Evolutionary conservation across 37 sponge, comb jelly and placozoan genomes (phyloP).

Genomic region (Crambe crambe): DNA sequence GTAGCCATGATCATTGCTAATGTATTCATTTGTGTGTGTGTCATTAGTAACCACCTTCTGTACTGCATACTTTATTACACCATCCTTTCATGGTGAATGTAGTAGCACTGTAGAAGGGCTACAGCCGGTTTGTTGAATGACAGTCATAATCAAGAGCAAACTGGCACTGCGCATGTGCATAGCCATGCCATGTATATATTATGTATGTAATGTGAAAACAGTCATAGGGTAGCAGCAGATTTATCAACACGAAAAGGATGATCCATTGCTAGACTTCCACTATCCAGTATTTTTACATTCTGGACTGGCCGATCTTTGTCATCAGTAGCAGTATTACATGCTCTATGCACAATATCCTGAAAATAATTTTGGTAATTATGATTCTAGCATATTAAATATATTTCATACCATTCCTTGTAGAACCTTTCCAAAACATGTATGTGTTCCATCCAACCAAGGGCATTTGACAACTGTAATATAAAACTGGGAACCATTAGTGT

Average conservation of each 20-base stretch:
- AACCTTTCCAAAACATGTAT: constrained; percentile 85
- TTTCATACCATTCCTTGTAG: constrained; percentile 73
- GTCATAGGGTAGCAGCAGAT: not conserved
- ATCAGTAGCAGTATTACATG: constrained; percentile 54
- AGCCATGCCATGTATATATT: too few species aligned
- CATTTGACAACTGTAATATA: constrained; percentile 78
- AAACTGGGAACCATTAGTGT: constrained; percentile 90
- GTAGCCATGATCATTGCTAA: too few species aligned
- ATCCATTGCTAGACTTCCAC: constrained; percentile 27
- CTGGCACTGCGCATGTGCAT: too few species aligned
- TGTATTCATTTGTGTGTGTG: too few species aligned
- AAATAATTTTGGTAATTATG: not conserved
- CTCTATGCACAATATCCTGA: constrained; percentile 55
- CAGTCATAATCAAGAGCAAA: too few species aligned
- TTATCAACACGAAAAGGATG: not conserved
- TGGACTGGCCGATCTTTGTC: constrained; percentile 60
- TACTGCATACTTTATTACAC: too few species aligned
- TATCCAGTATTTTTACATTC: constrained; percentile 50
- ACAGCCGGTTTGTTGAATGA: too few species aligned
- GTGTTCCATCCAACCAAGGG: constrained; percentile 77
- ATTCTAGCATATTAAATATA: not conserved
- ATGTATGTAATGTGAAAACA: too few species aligned
- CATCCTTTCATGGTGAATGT: too few species aligned
- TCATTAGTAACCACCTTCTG: too few species aligned
- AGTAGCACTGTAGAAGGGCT: too few species aligned